Evolutionary conservation across 1,140 invertebrate genomes (phyloP).

Genomic region (Paraescarpia echinospica): DNA sequence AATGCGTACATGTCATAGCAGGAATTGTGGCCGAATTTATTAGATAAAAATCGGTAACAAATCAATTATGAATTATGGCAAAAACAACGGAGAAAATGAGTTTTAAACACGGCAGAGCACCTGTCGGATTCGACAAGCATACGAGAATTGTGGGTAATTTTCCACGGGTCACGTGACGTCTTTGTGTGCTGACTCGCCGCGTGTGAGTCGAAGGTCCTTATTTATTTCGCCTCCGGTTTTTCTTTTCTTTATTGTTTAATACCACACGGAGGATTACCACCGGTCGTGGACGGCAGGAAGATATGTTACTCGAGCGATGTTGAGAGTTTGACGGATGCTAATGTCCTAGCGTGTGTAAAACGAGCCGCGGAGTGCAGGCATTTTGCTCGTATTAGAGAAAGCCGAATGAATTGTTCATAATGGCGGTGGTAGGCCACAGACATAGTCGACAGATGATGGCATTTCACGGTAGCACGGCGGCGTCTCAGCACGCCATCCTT

Average conservation of each 20-base stretch:
- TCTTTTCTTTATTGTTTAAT: slow-evolving; percentile 8
- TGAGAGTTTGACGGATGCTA: slow-evolving; percentile 36
- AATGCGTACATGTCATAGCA: background rate
- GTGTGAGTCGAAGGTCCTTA: slow-evolving; percentile 50
- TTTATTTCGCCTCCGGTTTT: slow-evolving; percentile 34
- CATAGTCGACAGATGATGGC: slow-evolving; percentile 54
- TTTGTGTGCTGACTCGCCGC: slow-evolving; percentile 55
- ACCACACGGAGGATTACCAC: slow-evolving; percentile 14
- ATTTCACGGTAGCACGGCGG: slow-evolving; percentile 49
- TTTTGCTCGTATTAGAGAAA: slow-evolving; percentile 35
- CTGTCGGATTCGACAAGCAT: slow-evolving; percentile 5
- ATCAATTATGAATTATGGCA: background rate
- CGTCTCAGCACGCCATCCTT: slow-evolving; percentile 50
- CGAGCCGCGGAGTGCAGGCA: slow-evolving; percentile 33
- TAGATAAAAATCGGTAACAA: background rate
- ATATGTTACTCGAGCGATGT: slow-evolving; percentile 35
- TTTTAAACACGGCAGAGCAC: background rate
- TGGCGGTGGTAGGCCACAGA: slow-evolving; percentile 58
- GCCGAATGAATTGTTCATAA: slow-evolving; percentile 32
- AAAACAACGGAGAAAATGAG: background rate
- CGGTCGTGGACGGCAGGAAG: background rate
- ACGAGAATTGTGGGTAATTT: slow-evolving; percentile 28
- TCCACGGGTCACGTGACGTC: slow-evolving; percentile 51
- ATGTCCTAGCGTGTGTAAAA: slow-evolving; percentile 39
- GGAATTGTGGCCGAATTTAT: background rate